These are phyloP conservation scores for Acanthococcus lagerstroemiae DNA, from an alignment of 2,888 invertebrate species.

Conservation along the genomic window DNA sequence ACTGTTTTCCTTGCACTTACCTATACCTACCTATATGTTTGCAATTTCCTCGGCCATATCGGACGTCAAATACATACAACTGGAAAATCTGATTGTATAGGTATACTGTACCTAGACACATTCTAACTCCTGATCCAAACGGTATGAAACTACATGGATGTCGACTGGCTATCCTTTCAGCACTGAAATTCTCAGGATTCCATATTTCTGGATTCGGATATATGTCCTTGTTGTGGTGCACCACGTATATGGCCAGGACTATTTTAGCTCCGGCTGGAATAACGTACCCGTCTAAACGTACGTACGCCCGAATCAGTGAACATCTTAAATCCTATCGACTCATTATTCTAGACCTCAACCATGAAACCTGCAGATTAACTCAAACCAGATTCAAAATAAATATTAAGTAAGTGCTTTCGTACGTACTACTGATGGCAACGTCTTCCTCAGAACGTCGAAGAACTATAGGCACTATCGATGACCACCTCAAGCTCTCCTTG, in stretches of 20 bases:
- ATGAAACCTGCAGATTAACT: too few species aligned
- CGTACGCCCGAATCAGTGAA: too few species aligned
- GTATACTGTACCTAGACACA: neutral
- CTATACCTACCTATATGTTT: too few species aligned
- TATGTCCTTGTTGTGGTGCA: constrained; percentile 6
- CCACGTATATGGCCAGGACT: neutral
- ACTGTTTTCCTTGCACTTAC: too few species aligned
- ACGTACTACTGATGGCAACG: constrained; percentile 33
- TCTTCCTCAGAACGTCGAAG: constrained; percentile 35
- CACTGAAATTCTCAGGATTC: constrained; percentile 8
- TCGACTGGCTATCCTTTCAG: constrained; percentile 1
- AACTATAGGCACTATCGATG: constrained; percentile 31
- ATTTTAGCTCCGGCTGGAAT: constrained; percentile 10
- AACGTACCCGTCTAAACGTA: neutral
- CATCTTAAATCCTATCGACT: too few species aligned
- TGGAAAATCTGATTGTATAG: too few species aligned
- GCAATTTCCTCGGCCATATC: neutral
- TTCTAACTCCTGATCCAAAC: constrained; percentile 6
- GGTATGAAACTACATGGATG: constrained; percentile 5
- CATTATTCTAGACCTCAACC: too few species aligned
- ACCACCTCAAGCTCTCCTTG: constrained; percentile 34
- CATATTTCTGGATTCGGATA: too few species aligned
- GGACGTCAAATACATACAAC: too few species aligned
- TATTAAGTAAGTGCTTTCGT: too few species aligned
- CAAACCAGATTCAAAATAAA: too few species aligned